phyloP scores from a whole-genome alignment of 2,113 vertebrate species.

The Siniperca chuatsi region DNA sequence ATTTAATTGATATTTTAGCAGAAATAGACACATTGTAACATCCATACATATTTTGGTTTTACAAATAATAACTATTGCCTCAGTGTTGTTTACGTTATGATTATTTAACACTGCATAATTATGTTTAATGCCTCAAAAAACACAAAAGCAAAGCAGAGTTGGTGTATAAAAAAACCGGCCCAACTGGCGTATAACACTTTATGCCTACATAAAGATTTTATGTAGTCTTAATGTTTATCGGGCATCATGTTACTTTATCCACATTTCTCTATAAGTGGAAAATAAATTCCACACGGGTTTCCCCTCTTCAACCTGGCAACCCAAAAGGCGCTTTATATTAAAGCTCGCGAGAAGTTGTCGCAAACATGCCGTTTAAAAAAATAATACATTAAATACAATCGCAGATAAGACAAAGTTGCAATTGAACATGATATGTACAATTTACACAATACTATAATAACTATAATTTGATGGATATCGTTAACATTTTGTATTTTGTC shows the following conservation, averaged over 20 bases:
- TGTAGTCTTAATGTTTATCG: accelerated
- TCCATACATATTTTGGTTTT: accelerated
- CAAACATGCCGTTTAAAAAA: neutral
- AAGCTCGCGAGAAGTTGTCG: slow-evolving; percentile 39
- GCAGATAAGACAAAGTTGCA: neutral
- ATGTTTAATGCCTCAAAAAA: neutral
- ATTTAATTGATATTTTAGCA: neutral
- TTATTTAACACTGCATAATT: neutral
- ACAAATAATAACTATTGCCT: accelerated
- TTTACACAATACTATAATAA: neutral
- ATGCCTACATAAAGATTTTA: too few relatives aligned
- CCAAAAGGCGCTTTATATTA: neutral
- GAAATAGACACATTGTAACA: neutral
- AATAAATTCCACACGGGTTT: neutral
- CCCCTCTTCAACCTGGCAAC: slow-evolving; percentile 53
- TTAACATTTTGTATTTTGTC: neutral
- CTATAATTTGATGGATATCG: accelerated
- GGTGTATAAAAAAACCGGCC: too few relatives aligned
- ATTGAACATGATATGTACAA: neutral
- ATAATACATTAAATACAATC: neutral
- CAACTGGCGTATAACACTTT: neutral
- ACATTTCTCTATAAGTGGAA: neutral
- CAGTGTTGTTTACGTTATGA: neutral
- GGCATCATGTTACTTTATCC: neutral
- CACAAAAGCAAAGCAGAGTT: neutral